A percentile compares a stretch with the other conserved stretches of the same genome.
Evolutionary conservation across 2,113 vertebrate genomes (phyloP).

Genomic region (Sapajus apella): DNA sequence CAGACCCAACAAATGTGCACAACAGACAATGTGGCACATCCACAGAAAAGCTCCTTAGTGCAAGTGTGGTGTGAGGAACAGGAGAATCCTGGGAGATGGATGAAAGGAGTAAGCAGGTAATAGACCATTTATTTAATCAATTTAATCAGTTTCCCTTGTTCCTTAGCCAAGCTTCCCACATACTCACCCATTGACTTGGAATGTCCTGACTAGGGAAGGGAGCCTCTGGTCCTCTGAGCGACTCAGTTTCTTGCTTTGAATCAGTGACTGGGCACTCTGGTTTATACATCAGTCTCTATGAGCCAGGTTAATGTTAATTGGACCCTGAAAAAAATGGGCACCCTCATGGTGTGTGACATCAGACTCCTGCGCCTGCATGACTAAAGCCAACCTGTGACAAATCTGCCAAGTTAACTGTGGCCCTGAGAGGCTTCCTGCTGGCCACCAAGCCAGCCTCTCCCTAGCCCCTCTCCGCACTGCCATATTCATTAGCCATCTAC

Average conservation of each 20-base stretch:
- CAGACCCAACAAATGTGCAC: neutral
- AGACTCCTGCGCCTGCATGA: neutral
- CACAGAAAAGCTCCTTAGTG: neutral
- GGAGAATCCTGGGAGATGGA: neutral
- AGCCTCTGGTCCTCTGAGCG: neutral
- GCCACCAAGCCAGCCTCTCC: neutral
- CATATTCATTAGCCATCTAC: rapidly evolving
- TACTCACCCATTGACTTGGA: neutral
- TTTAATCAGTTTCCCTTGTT: neutral
- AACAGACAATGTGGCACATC: neutral
- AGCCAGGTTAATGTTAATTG: neutral
- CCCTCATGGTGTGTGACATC: neutral
- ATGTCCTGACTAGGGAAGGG: neutral
- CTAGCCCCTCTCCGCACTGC: neutral
- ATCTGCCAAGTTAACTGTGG: neutral
- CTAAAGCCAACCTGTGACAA: neutral
- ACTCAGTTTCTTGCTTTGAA: neutral
- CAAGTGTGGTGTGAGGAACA: neutral
- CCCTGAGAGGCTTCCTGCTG: neutral
- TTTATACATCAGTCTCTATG: neutral
- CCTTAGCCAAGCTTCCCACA: neutral
- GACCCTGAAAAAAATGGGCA: neutral
- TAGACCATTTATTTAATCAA: neutral
- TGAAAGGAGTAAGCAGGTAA: neutral
- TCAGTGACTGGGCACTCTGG: neutral